Evolutionary conservation across 2,113 vertebrate species (phyloP).

Genomic region (Eudorcas thomsonii): DNA sequence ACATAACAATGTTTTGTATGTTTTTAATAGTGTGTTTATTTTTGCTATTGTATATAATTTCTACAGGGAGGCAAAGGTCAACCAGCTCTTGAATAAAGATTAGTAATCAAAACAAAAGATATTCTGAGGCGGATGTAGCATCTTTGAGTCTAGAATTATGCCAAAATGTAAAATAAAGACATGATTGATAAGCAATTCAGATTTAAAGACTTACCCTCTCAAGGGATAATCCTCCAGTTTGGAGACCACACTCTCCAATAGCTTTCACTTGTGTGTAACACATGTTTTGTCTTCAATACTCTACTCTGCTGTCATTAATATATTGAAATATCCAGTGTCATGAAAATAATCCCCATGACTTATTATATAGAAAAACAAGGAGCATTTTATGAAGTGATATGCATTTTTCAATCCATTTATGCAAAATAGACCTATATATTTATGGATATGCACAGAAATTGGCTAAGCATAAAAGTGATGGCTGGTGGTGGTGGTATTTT

Average conservation of each 20-base stretch:
- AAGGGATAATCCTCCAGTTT: background rate
- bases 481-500: slow-evolving; percentile 12
- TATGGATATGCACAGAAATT: slow-evolving; percentile 36
- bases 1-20: background rate
- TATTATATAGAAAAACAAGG: background rate
- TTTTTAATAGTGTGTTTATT: background rate
- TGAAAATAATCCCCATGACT: background rate
- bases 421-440: background rate
- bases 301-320: background rate
- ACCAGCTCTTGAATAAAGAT: background rate
- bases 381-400: slow-evolving; percentile 4
- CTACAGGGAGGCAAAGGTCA: background rate
- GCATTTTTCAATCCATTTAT: slow-evolving; percentile 5
- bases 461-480: background rate
- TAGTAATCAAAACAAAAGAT: slow-evolving; percentile 1
- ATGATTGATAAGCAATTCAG: background rate
- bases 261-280: background rate
- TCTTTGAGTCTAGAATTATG: background rate
- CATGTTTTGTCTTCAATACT: background rate
- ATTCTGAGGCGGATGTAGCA: background rate
- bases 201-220: background rate
- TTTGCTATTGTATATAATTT: background rate
- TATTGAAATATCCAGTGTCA: background rate
- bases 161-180: background rate
- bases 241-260: background rate